phyloP scores from a whole-genome alignment of 2,888 invertebrate species.

The Eucera pruinosa region DNA sequence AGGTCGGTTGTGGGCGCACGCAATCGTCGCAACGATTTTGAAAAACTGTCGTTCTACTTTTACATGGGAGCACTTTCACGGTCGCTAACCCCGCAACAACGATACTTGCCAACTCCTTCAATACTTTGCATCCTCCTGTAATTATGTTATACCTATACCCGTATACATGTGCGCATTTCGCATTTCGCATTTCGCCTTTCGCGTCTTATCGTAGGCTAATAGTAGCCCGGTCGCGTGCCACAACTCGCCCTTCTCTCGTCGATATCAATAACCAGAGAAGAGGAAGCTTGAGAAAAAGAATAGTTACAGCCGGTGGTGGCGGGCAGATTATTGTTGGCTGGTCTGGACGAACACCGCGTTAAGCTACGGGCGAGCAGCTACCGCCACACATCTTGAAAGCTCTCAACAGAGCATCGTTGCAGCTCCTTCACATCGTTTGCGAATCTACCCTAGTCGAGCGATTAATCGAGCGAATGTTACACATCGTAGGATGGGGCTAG shows the following conservation, averaged over 20 bases:
- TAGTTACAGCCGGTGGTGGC: too few species aligned
- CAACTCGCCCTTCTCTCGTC: neutral
- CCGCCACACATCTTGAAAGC: conserved; percentile 4
- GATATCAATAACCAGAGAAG: too few species aligned
- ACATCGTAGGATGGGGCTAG: too few species aligned
- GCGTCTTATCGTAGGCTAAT: neutral
- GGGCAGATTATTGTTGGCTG: too few species aligned
- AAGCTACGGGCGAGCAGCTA: too few species aligned
- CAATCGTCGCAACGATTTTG: conserved; percentile 83
- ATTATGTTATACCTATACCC: neutral
- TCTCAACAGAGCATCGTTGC: conserved; percentile 9
- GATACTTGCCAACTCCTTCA: conserved; percentile 51
- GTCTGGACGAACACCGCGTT: too few species aligned
- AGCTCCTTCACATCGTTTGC: conserved; percentile 34
- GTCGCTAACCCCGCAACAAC: conserved; percentile 81
- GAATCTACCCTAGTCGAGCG: conserved; percentile 22
- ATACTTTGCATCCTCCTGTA: conserved; percentile 39
- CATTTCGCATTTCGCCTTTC: neutral
- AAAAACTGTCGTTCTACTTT: conserved; percentile 83
- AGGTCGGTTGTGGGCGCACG: conserved; percentile 84
- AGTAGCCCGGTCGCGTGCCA: conserved; percentile 1
- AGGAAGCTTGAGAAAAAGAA: too few species aligned
- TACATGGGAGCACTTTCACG: conserved; percentile 83
- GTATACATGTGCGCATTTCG: neutral
- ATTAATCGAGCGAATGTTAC: conserved; percentile 26